Evolutionary conservation across 92 coral and sea anemone genomes (phyloP), one percentile per base, ranked within the genome.

Genomic region (Paramuricea clavata): DNA sequence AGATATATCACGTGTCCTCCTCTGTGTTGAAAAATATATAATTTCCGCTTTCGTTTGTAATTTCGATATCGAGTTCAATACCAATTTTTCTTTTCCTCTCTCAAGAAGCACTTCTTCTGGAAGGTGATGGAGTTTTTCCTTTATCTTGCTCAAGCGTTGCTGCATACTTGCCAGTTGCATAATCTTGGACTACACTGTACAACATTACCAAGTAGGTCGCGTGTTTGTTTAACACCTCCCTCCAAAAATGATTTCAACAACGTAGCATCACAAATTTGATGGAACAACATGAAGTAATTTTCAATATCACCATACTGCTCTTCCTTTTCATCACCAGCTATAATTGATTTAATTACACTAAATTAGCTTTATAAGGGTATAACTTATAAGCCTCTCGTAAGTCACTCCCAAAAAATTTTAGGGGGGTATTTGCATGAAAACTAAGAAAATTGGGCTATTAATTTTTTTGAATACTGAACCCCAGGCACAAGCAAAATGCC

Each of bases 1-100:
- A 34, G 78, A 72, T 72, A 72, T 72, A 72, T 72, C 52, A 72
- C 78, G 78, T 41, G 78, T 22, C 56, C 49, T 72, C 52, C 78
- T 31, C 34, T 72, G 78, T 34, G 25, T 67, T 30, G 74, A 67
- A 67, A 67, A 67, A 67, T 67, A 67, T 15, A 67, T 35, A 67
- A 67, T 41, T 41, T 72, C 78, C 26, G 78, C 78, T 12, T 72
- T 41, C 26, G 12, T 72, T 41, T 41, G 78, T 31, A 72, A 72
- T 72, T 72, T 72, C 27, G 15, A 23, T 9, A 72, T 72, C 49
- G 78, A 23, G 25, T 33, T 41, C 25, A 41, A 6, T 9, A 41
- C 30, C 52, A 72, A 17, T 25, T 41, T 17, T 72, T 72, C 49
- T 42, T 41, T 72, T 26, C 78, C 78, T 23, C n/a, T 41, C 6